A percentile compares a stretch with the other conserved stretches of the same genome.
phyloP scores from a whole-genome alignment of 2,888 invertebrate genomes.

The Hypolimnas misippus region DNA sequence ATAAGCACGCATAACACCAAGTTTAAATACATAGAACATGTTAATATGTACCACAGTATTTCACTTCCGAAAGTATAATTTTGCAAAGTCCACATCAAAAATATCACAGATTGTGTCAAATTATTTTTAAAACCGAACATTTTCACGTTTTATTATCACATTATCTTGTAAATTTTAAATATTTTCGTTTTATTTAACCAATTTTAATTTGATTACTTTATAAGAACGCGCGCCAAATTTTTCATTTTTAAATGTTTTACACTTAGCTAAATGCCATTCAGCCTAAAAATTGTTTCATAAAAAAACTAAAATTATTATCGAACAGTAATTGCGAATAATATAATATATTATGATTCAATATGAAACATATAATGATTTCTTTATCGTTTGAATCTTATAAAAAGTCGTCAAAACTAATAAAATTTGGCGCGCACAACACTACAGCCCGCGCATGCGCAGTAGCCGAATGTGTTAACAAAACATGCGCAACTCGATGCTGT shows the following conservation, averaged over 20 bases:
- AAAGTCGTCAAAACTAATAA: background rate
- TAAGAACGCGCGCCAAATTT: background rate
- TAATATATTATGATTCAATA: background rate
- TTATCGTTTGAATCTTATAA: too few species aligned
- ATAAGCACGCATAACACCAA: slow-evolving; percentile 60
- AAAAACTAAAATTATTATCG: too few species aligned
- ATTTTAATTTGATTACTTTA: background rate
- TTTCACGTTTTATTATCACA: slow-evolving; percentile 43
- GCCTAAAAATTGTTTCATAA: background rate
- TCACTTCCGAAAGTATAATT: slow-evolving; percentile 61
- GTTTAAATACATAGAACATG: slow-evolving; percentile 49
- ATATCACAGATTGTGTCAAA: slow-evolving; percentile 55
- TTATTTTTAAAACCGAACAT: slow-evolving; percentile 75
- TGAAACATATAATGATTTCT: too few species aligned
- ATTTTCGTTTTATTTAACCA: background rate
- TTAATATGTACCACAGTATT: slow-evolving; percentile 58
- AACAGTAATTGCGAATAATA: background rate
- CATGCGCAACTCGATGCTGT: slow-evolving; percentile 72
- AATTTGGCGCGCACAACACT: slow-evolving; percentile 20
- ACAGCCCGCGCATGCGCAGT: slow-evolving; percentile 54
- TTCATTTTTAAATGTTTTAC: background rate
- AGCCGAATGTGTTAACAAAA: slow-evolving; percentile 60
- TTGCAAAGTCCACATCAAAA: slow-evolving; percentile 59
- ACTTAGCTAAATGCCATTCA: background rate
- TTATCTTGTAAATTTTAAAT: slow-evolving; percentile 4